Base-by-base conservation (phyloP, 2,113 vertebrate species). In the Egretta garzetta region DNA sequence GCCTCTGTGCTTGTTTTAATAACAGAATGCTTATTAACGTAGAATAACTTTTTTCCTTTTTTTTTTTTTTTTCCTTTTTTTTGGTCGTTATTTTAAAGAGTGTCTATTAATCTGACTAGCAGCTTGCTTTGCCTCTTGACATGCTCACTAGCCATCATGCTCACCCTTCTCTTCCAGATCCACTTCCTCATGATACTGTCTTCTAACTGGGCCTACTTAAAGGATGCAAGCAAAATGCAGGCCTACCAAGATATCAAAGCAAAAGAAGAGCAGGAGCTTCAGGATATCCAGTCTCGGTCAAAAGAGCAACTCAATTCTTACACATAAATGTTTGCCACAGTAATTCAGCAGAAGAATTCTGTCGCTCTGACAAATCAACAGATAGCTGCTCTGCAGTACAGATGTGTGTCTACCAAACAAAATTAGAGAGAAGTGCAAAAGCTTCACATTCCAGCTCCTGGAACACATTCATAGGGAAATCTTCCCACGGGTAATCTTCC, bases 131-230 rank as follows among this genome's bases (percentile, higher is more conserved):
- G 98, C 99, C 97, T 98, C 98, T 99, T 99, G 98, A 98, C 99
- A 98, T 99, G 99, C 99, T 99, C 98, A 99, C 99, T 98, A 98
- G 99, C 99, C 99, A 99, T 98, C 99, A 98, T 98, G 99, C 99
- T 99, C 99, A 99, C 99, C 99, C 99, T 99, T 99, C 99, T 99
- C 98, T 99, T 99, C 98, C 99, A 99, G 99, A 99, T 99, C 98
- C 99, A 99, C 99, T 99, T 99, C 99, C 99, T 99, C 98, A 99
- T 99, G 99, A 99, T 99, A 99, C 99, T 99, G 98, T 99, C 99
- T 98, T 99, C 99, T 98, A 99, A 99, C 98, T 99, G 99, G 99
- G 99, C 99, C 98, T 99, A 99, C 99, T 99, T 99, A 99, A 99
- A 99, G 99, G 99, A 99, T 96, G 99, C 99, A 63, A 99, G 99